Conservation (phyloP, 1,140 invertebrate species). For the Orchestia grillus region DNA sequence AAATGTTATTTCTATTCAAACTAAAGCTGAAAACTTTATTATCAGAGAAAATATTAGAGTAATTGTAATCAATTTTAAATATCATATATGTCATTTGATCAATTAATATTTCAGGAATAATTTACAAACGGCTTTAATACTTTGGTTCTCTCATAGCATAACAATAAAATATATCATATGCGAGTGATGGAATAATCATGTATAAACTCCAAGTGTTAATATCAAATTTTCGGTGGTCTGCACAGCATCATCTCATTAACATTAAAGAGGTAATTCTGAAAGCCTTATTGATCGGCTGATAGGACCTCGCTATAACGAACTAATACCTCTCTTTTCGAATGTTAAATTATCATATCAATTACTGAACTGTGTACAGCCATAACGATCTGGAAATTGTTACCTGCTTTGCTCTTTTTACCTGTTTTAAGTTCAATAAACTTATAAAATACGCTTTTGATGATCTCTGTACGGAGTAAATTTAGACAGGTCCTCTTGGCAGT, state of each 20-base stretch:
- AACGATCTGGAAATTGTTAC: not conserved
- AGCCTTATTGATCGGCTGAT: slow-evolving; percentile 54
- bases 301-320: slow-evolving; percentile 51
- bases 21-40: not conserved
- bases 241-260: slow-evolving; percentile 5
- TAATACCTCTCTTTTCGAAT: not conserved
- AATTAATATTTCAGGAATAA: not conserved
- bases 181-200: not conserved
- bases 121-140: not conserved
- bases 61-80: not conserved
- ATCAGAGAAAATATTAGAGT: not conserved
- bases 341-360: not conserved
- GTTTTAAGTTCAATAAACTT: not conserved
- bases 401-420: not conserved
- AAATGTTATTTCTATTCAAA: not conserved
- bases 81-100: not conserved
- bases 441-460: not conserved
- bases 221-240: not conserved
- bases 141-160: not conserved
- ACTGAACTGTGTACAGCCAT: not conserved
- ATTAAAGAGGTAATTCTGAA: slow-evolving; percentile 56
- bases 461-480: not conserved
- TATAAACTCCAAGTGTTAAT: not conserved
- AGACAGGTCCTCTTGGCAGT: not conserved
- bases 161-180: not conserved